Base-by-base conservation (phyloP, 92 coral and sea anemone species). In the Porites evermanni region DNA sequence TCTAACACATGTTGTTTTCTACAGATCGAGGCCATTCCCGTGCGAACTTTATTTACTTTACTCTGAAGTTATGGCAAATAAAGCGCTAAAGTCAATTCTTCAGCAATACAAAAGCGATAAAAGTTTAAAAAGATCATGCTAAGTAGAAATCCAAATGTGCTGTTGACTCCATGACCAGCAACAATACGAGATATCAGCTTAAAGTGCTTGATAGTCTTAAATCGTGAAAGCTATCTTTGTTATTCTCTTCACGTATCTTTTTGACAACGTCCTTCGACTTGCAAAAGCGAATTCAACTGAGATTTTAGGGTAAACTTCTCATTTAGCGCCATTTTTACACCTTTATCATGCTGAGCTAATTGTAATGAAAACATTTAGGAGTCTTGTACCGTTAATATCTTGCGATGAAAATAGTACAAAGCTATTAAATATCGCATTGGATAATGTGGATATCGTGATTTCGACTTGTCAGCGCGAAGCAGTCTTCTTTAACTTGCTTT, bases 191-290 rank as follows among this genome's bases (percentile, higher is more conserved):
- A 80, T 56, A 29, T 70, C 51, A 73, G 60, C 77, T 52, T 51
- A 53, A 74, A 74, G 11, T 12, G 47, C 63, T 74, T 74, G 19
- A 74, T 72, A 47, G 64, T 63, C 64, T 74, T 74, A 74, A 74
- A 8, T 51, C 53, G 16, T 11, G 0, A 56, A 56, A 9, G 13
- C 50, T 24, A 67, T 67, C n/a, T 50, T 74, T 59, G 67, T 59
- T 64, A 38, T 59, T 26, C n/a, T 63, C 53, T 29, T 6, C 12
- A 16, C 7, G 19, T 60, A n/a, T 64, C 47, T 60, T 18, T 54
- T 75, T 38, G 66, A 75, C 18, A 16, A 14, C 60, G 21, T 7
- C 78, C 21, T 21, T 23, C 14, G 16, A 4, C 18, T 14, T 12
- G 20, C 10, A n/a, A 66, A 63, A 12, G 13, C 13, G 10, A 56